Evolutionary conservation across 1,140 invertebrate genomes (phyloP), one percentile per base, ranked within the genome.

Genomic region (Drosophila mauritiana): DNA sequence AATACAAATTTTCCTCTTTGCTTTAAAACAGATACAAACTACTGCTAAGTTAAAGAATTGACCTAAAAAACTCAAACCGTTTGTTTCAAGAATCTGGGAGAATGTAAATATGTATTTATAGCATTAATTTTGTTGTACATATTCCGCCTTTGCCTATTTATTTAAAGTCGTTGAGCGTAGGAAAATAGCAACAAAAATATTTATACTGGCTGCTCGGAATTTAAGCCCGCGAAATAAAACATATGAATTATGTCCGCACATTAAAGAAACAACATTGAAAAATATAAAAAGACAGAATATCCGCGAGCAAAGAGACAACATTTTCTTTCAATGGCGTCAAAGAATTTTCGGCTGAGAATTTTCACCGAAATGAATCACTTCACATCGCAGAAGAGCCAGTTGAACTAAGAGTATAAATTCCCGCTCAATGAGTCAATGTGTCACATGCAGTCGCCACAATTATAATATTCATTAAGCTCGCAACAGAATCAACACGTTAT

Each of bases 221-320:
- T 88, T 57, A 75, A 78, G 73, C 64, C 74, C 75, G 67, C 76
- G 65, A 88, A 89, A 88, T 88, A 89, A 88, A 88, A 89, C 83
- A 88, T 77, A 89, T 88, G 83, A 88, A 83, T 89, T 88, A 88
- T 88, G 84, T 72, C 64, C 67, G 61, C 57, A 73, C 65, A 65
- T 68, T 69, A 73, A 77, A 61, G 73, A 61, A 56, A 77, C 75
- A 54, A 69, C 42, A 64, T 51, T 42, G 63, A 69, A 51, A 40
- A 31, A 46, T 34, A 46, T 37, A 59, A 36, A 34, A 25, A 63
- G 10, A 51, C 51, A 63, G 11, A 45, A 56, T 40, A 42, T 12
- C 42, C 15, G 48, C 31, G 22, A 12, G 46, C 52, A 34, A 22
- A 48, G 43, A 45, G 13, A 45, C 27, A 22, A 62, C 25, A 42